Conservation (phyloP, 2,113 vertebrate species). For the Meleagris gallopavo region DNA sequence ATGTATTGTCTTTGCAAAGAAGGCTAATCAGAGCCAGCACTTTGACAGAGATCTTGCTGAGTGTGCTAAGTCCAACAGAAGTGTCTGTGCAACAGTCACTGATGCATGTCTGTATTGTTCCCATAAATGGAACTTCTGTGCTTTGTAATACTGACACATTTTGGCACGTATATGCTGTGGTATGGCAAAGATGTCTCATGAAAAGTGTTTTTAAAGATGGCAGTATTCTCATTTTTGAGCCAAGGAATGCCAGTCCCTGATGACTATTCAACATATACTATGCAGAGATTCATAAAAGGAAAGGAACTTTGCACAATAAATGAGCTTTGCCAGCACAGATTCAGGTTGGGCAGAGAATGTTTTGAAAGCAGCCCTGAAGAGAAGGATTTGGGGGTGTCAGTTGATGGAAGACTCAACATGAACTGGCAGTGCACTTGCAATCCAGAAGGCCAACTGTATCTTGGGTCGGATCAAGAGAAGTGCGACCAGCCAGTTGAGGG, state of each 20-base stretch:
- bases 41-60: not conserved
- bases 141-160: rapidly evolving
- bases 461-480: too few species aligned
- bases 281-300: not conserved
- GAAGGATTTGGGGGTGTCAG: too few species aligned
- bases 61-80: not conserved
- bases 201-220: not conserved
- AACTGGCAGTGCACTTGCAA: too few species aligned
- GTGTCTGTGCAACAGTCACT: not conserved
- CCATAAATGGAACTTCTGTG: not conserved
- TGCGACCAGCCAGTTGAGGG: too few species aligned
- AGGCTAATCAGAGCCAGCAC: not conserved
- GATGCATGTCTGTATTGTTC: not conserved
- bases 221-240: not conserved
- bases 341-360: too few species aligned
- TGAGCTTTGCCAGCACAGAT: too few species aligned
- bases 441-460: too few species aligned
- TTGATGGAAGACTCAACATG: too few species aligned
- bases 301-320: not conserved
- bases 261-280: rapidly evolving
- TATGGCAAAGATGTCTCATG: not conserved
- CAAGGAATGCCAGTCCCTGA: not conserved
- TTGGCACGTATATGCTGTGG: not conserved
- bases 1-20: not conserved
- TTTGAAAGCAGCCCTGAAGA: too few species aligned